A percentile compares a stretch with the other conserved stretches of the same genome.
Evolutionary conservation across 1,140 invertebrate genomes (phyloP).

Genomic region (Formica selysi): DNA sequence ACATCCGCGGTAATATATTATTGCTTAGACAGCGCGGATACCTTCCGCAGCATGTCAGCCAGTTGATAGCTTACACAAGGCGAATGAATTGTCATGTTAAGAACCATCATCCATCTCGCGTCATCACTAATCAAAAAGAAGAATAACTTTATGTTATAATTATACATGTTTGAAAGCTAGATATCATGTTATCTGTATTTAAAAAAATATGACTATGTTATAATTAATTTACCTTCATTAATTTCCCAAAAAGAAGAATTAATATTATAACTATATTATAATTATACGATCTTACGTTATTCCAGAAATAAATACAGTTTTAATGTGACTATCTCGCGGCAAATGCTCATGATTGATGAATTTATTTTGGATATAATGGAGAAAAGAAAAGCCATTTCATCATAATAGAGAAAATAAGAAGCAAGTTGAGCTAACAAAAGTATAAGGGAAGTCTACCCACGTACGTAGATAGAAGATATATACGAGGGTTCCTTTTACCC

Average conservation of each 20-base stretch:
- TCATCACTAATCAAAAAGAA: neutral
- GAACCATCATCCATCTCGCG: neutral
- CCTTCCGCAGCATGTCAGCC: slow-evolving; percentile 29
- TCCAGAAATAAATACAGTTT: neutral
- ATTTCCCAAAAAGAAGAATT: neutral
- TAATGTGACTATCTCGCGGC: neutral
- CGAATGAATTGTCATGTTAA: slow-evolving; percentile 27
- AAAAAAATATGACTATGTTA: neutral
- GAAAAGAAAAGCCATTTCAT: slow-evolving; percentile 7
- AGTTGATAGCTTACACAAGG: slow-evolving; percentile 33
- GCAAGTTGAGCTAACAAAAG: slow-evolving; percentile 53
- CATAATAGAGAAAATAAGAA: slow-evolving; percentile 30
- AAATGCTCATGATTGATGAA: slow-evolving; percentile 14
- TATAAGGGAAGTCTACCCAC: slow-evolving; percentile 32
- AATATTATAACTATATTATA: neutral
- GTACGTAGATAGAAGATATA: slow-evolving; percentile 40
- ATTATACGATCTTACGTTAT: neutral
- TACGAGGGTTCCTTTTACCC: slow-evolving; percentile 44
- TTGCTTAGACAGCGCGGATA: slow-evolving; percentile 48
- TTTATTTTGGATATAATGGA: slow-evolving; percentile 5
- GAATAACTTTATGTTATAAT: neutral
- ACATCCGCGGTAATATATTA: slow-evolving; percentile 58
- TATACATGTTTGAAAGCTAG: neutral
- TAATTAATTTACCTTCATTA: neutral
- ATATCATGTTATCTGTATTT: neutral